Evolutionary conservation across 2,113 vertebrate genomes (phyloP).

Genomic region (Cheirogaleus medius): DNA sequence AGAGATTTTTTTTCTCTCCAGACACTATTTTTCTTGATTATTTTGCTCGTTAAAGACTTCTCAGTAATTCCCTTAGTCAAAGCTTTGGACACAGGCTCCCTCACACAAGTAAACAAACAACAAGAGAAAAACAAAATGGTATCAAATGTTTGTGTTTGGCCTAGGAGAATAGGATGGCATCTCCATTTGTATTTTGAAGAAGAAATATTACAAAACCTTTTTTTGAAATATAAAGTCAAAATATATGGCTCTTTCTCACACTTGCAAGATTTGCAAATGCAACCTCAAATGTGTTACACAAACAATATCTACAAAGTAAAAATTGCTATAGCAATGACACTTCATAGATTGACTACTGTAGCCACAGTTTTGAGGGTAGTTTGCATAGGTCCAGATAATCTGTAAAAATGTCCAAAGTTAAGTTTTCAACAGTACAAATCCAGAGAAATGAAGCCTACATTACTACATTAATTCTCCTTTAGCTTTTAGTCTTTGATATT

Average conservation of each 20-base stretch:
- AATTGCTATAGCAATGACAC: slow-evolving; percentile 83
- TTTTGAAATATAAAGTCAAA: slow-evolving; percentile 90
- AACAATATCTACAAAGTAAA: slow-evolving; percentile 82
- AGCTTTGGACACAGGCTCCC: slow-evolving; percentile 89
- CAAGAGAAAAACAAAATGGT: slow-evolving; percentile 83
- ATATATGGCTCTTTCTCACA: slow-evolving; percentile 86
- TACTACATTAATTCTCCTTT: slow-evolving; percentile 71
- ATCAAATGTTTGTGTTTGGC: slow-evolving; percentile 86
- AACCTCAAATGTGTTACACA: slow-evolving; percentile 83
- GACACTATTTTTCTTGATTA: slow-evolving; percentile 87
- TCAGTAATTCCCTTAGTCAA: slow-evolving; percentile 86
- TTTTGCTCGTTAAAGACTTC: slow-evolving; percentile 89
- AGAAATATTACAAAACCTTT: slow-evolving; percentile 92
- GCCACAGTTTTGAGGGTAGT: slow-evolving; percentile 80
- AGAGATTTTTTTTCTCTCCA: slow-evolving; percentile 80
- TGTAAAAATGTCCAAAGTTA: slow-evolving; percentile 83
- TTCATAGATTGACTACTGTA: slow-evolving; percentile 82
- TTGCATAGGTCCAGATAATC: slow-evolving; percentile 82
- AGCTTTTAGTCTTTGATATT: slow-evolving; percentile 53
- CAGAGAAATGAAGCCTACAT: slow-evolving; percentile 81
- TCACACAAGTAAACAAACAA: slow-evolving; percentile 85
- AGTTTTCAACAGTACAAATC: slow-evolving; percentile 83
- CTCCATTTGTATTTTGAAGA: slow-evolving; percentile 95
- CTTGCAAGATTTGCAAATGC: slow-evolving; percentile 85
- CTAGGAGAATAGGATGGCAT: slow-evolving; percentile 90